Evolutionary conservation across 2,797 vertebrate genomes (phyloP), one percentile per base, ranked within the genome.

Genomic region (Parotocinclus haroldoi): DNA sequence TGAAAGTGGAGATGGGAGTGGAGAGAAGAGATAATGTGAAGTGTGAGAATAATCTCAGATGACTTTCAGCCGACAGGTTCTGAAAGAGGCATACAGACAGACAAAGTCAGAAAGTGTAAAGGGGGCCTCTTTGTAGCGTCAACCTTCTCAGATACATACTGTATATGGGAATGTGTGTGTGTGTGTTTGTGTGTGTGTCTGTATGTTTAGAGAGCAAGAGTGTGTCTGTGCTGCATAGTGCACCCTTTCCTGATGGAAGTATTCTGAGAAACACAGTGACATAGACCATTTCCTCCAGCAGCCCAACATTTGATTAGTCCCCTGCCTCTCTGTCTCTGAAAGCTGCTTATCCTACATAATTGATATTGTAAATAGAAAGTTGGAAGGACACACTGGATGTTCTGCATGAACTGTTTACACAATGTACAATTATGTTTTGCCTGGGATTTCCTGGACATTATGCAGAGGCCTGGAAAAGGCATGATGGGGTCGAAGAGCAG

Each of bases 371-470:
- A 88, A 88, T 81, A 86, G 59, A 84, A 78, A 81, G 80, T 75
- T 89, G 85, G 86, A 88, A 69, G 72, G 81, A 81, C 48, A 64
- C 80, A 76, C 78, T 81, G 81, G 71, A 84, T 84, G 81, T 87
- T 84, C 73, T 79, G 82, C 80, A 82, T 68, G 76, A 66, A 55
- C 74, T 89, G 88, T 91, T 91, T 91, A 90, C 86, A 85, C 79
- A 86, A 85, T 75, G 82, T 82, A 81, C 79, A 83, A 81, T 88
- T 88, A 73, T 86, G 86, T 87, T 89, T 87, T 86, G 81, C 80
- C 80, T 83, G 72, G 66, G 70, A 86, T 86, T 90, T 90, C 87
- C 87, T 87, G 87, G 87, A 89, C 17, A 57, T 86, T 88, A 76
- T 38, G 57, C 89, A 89, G 86, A 83, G 79, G 81, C 83, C 84